Base-by-base conservation (phyloP, 2,797 vertebrate genomes). In the Hylomyscus alleni region DNA sequence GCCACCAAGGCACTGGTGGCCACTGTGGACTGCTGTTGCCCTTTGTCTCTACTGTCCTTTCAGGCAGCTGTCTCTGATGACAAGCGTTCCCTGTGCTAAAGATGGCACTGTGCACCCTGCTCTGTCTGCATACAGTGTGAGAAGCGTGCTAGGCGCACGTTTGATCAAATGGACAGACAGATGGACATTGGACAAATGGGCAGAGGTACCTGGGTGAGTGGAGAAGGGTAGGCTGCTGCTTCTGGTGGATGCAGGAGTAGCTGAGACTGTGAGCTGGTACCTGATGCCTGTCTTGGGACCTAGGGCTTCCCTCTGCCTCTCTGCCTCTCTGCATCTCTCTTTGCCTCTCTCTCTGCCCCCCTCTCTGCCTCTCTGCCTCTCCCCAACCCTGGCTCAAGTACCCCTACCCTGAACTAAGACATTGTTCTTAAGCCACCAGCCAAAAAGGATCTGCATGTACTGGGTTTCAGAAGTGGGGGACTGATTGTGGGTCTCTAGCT, bases 1-100 rank as follows among this genome's bases (percentile, higher is more conserved):
- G 76, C 65, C 83, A 17, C 37, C 8, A 1, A 47, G 80, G 73
- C 58, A 15, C 34, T 69, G n/a, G 20, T 60, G 65, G 13, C 77
- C 17, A 0, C 22, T 52, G 7, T n/a, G 76, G 62, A 5, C 47
- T 40, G 44, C 22, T 0, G 2, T 13, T 0, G 19, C 6, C 17
- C n/a, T 26, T 26, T 26, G 19, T 4, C 73, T 60, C 73, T 44
- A 31, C 9, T 40, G 47, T 54, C 24, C n/a, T 47, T 73, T 56
- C 60, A 12, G 47, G 60, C 60, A 29, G 14, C 20, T 24, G 9
- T 77, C 47, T 34, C 77, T 56, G 15, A 31, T 3, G 17, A 15
- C 75, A 78, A 62, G 34, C 17, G 13, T 76, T 37, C 54, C 29
- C 34, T 34, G 44, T 52, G 14, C 60, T 14, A 1, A n/a, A 17